Base-by-base conservation (phyloP, 2,888 invertebrate species). In the Archaeoteleia sp. region DNA sequence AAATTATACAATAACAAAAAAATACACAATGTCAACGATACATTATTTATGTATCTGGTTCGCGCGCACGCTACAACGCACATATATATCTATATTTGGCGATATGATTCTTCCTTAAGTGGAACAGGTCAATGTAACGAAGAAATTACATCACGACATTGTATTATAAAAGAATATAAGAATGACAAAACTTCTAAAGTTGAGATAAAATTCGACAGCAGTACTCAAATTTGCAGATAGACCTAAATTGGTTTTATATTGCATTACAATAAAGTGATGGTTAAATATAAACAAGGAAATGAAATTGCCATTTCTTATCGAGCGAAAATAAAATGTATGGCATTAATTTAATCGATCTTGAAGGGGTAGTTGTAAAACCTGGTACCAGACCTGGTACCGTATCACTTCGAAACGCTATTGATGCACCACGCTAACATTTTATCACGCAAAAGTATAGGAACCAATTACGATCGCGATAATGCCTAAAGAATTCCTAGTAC, bases 321-420 rank as follows among this genome's bases (percentile, higher is more conserved):
- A 20, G 20, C 20, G 20, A 2, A 32, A 10, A 37, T 42, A 7
- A 34, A 4, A 7, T 4, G 13, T 37, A 10, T 49, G 14, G 39
- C 61, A 25, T 43, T 32, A 53, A 46, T 46, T 40, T 54, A 42
- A 32, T 13, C 12, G 34, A 13, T n/a, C 13, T 46, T 29, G 48
- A 54, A 13, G 35, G 43, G 25, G 9, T 30, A 25, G 43, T 40
- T 27, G 46, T 23, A 43, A 55, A 62, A 71, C 42, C 67, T 72
- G 77, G 77, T 73, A 76, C 78, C 75, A 76, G 48, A 66, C 62
- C 69, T 76, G 75, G 78, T 75, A 77, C 79, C 69, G 55, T 34
- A 60, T 43, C 68, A 70, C 61, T 71, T 49, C 69, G 51, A 68
- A 69, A 67, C n/a, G 67, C 51, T 54, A 67, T 37, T 51, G 35